Evolutionary conservation across 30 jellyfish, hydroid and myxozoan genomes (phyloP).

Genomic region (Aurelia sp.): DNA sequence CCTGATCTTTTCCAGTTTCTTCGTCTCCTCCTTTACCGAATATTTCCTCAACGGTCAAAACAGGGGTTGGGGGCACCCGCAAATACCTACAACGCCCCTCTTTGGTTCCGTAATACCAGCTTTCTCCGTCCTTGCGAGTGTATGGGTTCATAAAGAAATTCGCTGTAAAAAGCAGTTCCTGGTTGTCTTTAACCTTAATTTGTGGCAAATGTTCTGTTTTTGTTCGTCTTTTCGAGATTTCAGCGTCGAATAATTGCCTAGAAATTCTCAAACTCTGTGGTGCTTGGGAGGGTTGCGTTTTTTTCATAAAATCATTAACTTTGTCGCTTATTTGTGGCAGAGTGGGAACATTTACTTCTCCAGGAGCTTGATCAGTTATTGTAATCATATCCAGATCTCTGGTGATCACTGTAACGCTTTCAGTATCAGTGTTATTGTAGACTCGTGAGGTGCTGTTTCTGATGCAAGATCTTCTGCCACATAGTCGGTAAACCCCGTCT

Average conservation of each 20-base stretch:
- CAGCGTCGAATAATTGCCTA: constrained; percentile 4
- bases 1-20: background rate
- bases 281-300: constrained; percentile 44
- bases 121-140: constrained; percentile 20
- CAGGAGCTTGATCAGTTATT: too few species aligned
- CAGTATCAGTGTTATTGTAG: background rate
- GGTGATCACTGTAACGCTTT: too few species aligned
- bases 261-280: constrained; percentile 60
- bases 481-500: constrained; percentile 17
- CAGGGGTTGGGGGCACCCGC: constrained; percentile 81
- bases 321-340: background rate
- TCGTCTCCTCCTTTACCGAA: constrained; percentile 24
- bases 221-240: background rate
- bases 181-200: background rate
- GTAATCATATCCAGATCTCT: too few species aligned
- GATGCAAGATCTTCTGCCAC: constrained; percentile 10
- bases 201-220: background rate
- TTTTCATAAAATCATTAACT: constrained; percentile 47
- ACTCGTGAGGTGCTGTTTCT: constrained; percentile 1
- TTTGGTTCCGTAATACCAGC: constrained; percentile 51
- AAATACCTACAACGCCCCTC: constrained; percentile 78
- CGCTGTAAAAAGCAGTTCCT: background rate
- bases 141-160: constrained; percentile 41
- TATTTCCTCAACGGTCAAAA: constrained; percentile 61
- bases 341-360: too few species aligned